Evolutionary conservation across 2,797 vertebrate genomes (phyloP).

Genomic region (Limnodromus scolopaceus): DNA sequence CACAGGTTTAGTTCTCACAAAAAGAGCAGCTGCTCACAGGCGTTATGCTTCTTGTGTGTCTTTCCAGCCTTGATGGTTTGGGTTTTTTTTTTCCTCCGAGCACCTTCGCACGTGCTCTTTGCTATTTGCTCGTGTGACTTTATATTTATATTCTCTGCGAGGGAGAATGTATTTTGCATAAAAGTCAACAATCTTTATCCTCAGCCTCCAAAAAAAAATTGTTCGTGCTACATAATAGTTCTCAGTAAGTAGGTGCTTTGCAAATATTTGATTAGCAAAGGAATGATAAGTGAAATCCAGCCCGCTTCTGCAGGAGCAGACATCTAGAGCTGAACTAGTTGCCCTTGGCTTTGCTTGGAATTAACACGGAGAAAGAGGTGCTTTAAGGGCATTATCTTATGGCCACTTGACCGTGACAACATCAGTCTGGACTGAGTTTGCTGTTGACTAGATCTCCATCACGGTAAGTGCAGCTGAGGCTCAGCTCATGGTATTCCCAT

Average conservation of each 20-base stretch:
- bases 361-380: not conserved
- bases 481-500: not conserved
- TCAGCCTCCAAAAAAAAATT: not conserved
- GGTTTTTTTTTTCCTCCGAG: not conserved
- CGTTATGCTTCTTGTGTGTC: not conserved
- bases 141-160: not conserved
- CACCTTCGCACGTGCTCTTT: not conserved
- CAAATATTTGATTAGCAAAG: conserved; percentile 14
- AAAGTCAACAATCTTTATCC: not conserved
- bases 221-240: not conserved
- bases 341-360: not conserved
- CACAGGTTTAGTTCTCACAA: not conserved
- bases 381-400: not conserved
- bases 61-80: not conserved
- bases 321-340: not conserved
- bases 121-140: not conserved
- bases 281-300: not conserved
- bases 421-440: not conserved
- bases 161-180: not conserved
- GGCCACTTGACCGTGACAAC: not conserved
- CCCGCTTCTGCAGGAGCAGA: not conserved
- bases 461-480: not conserved
- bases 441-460: not conserved
- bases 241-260: not conserved
- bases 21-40: not conserved